These are phyloP conservation scores for Oscheius sp. DNA, from an alignment of 2,888 invertebrate species.

Conservation along the genomic window DNA sequence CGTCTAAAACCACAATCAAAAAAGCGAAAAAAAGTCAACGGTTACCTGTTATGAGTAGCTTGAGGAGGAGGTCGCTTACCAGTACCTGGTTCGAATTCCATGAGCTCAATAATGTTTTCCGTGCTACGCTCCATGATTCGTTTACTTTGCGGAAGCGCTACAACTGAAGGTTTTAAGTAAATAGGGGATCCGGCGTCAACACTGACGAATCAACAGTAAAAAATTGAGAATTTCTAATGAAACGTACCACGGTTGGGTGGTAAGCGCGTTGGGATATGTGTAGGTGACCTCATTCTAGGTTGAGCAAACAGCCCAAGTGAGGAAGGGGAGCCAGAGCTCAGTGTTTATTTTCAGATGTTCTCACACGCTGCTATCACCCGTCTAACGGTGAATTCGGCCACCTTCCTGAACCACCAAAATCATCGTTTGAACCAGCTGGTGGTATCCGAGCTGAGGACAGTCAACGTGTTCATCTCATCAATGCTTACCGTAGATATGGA, in stretches of 20 bases:
- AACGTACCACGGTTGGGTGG: slow-evolving; percentile 2
- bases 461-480: slow-evolving; percentile 65
- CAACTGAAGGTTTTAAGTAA: slow-evolving; percentile 25
- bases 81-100: slow-evolving; percentile 32
- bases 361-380: slow-evolving; percentile 51
- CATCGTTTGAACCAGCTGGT: slow-evolving; percentile 52
- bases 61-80: slow-evolving; percentile 8
- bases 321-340: too few relatives aligned
- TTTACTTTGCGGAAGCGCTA: slow-evolving; percentile 35
- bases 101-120: slow-evolving; percentile 43
- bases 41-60: slow-evolving; percentile 22
- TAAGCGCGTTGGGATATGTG: slow-evolving; percentile 14
- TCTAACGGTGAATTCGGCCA: slow-evolving; percentile 56
- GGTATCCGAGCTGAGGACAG: slow-evolving; percentile 53
- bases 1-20: slow-evolving; percentile 17
- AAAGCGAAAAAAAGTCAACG: not conserved
- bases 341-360: slow-evolving; percentile 26
- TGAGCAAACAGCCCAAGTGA: slow-evolving; percentile 20
- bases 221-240: not conserved
- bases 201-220: not conserved
- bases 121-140: slow-evolving; percentile 35
- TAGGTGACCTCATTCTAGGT: slow-evolving; percentile 30
- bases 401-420: slow-evolving; percentile 58
- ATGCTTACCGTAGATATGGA: slow-evolving; percentile 70
- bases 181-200: slow-evolving; percentile 17